Base-by-base conservation (phyloP, 2,888 invertebrate species). In the Hirtodrosophila cameraria region DNA sequence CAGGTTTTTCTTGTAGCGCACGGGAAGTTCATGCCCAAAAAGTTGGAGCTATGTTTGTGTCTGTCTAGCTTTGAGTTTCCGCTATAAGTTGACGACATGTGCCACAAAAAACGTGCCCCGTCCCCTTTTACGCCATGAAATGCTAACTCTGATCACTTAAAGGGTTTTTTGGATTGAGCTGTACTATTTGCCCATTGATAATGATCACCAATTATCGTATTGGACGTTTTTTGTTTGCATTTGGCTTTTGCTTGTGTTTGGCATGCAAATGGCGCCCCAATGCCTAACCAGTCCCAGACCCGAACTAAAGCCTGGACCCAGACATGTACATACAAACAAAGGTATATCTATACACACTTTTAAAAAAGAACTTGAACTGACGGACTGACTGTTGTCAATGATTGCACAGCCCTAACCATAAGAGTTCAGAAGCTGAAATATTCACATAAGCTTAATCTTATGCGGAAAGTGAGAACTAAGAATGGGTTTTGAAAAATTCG, bases 21-120 rank as follows among this genome's bases (percentile, higher is more conserved):
- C 81, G 84, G 79, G 86, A 80, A 80, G 86, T 76, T 55, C 73
- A 76, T 83, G 73, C 58, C 78, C 75, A 75, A 79, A 81, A 52
- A 38, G 28, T 28, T 28, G 15, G 25, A n/a, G 25, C 53, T 20
- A 67, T 42, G 35, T 61, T 39, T 42, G 60, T 43, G 30, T 33
- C 11, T 49, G 48, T 30, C 66, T 36, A 60, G 64, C 72, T 77
- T 84, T 77, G 78, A 81, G 83, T 79, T 80, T 79, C 79, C 79
- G 86, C 86, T 63, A 60, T 58, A 60, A 52, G 61, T 55, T 57
- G 60, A 43, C 68, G 48, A 53, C 59, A 70, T 52, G 54, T 66
- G 43, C 23, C 49, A 13, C 48, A 33, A 31, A 15, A 1, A 16
- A 25, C 41, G n/a, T 30, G 28, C 12, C 49, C 35, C 7, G 4